phyloP scores from a whole-genome alignment of 2,888 invertebrate species.

The Thera obeliscata region DNA sequence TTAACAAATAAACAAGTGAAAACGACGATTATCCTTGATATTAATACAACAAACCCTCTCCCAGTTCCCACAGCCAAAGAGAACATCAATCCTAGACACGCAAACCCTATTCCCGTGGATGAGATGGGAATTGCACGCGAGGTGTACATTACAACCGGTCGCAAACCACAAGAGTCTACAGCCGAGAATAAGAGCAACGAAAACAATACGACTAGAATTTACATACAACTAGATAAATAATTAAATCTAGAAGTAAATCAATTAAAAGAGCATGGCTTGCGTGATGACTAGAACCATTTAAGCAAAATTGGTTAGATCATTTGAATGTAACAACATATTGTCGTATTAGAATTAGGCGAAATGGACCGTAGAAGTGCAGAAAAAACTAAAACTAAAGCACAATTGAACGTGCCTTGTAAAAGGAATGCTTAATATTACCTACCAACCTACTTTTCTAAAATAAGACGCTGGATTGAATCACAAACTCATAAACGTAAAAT shows the following conservation, averaged over 20 bases:
- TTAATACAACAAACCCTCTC: slow-evolving; percentile 17
- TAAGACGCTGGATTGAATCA: background rate
- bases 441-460: background rate
- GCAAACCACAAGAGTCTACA: slow-evolving; percentile 24
- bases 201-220: background rate
- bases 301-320: no score
- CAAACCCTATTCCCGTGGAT: slow-evolving; percentile 23
- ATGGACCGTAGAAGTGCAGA: no score
- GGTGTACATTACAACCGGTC: slow-evolving; percentile 41
- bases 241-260: background rate
- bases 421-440: background rate
- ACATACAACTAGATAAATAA: background rate
- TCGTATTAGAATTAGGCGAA: no score
- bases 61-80: slow-evolving; percentile 28
- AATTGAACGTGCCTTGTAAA: no score
- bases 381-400: no score
- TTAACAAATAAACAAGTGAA: slow-evolving; percentile 5
- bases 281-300: no score
- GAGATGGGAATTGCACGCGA: slow-evolving; percentile 29
- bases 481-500: background rate
- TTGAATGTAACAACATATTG: no score
- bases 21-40: slow-evolving; percentile 11
- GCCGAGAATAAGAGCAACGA: slow-evolving; percentile 6
- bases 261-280: background rate
- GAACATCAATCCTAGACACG: slow-evolving; percentile 30